Percentiles rank a stretch among this genome's conserved stretches.
Conservation (phyloP, 2,797 vertebrate species). For the Oreochromis grahami region DNA sequence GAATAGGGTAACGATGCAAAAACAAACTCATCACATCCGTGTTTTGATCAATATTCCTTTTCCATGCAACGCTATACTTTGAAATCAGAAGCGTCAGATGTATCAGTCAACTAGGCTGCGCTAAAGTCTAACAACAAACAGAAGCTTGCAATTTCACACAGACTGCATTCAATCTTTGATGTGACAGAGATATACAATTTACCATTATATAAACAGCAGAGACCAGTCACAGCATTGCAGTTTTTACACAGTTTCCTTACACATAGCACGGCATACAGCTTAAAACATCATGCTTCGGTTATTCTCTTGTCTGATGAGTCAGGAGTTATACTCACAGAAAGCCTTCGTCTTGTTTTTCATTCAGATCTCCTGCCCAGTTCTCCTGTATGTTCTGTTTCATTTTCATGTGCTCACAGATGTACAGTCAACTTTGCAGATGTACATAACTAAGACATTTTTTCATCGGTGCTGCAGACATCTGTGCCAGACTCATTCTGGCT, state of each 20-base stretch:
- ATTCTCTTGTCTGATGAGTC: background rate
- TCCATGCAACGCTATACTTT: background rate
- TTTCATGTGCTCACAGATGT: slow-evolving; percentile 5
- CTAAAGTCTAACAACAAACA: background rate
- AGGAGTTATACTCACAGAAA: background rate
- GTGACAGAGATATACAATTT: background rate
- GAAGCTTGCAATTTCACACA: background rate
- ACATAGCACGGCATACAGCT: background rate
- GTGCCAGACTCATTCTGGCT: slow-evolving; percentile 60
- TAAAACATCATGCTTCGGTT: slow-evolving; percentile 43
- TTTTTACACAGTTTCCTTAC: slow-evolving; percentile 36
- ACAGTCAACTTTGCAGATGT: background rate
- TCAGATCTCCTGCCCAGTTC: background rate
- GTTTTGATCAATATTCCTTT: background rate
- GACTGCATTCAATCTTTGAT: slow-evolving; percentile 1
- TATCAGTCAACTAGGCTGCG: slow-evolving; percentile 1
- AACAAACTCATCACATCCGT: background rate
- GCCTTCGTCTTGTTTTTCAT: background rate
- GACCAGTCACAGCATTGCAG: background rate
- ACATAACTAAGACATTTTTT: background rate
- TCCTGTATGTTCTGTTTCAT: slow-evolving; percentile 5
- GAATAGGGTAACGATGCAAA: background rate
- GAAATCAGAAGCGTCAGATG: background rate
- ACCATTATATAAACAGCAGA: slow-evolving; percentile 2
- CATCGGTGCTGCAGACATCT: slow-evolving; percentile 52